Evolutionary conservation across 2,113 vertebrate genomes (phyloP), one percentile per base, ranked within the genome.

Genomic region (Podilymbus podiceps): DNA sequence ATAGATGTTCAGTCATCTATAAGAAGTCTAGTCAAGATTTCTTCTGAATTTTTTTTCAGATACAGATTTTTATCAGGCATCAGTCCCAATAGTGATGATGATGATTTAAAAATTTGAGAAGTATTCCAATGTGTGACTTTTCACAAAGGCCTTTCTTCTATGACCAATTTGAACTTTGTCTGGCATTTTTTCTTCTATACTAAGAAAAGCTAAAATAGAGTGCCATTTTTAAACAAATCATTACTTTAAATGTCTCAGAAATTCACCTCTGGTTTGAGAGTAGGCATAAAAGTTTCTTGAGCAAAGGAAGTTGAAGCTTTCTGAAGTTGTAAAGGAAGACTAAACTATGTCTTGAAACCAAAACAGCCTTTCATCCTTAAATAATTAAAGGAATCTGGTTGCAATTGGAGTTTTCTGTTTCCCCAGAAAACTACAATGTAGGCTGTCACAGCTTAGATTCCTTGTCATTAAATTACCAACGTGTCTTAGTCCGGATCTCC

Each of bases 351-450:
- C 62, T 91, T 92, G 69, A 88, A 91, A 85, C 11, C 28, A 53
- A 75, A 95, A 49, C 12, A 62, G 8, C 73, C 77, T 89, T 94
- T 94, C 49, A 87, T 92, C 55, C 33, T 69, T 90, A 78, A 94
- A 49, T 93, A 90, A 75, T 80, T 89, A 82, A 85, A 81, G 46
- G 73, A 87, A 64, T 85, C 66, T 95, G 58, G 58, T 66, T 95
- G 80, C 38, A 89, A 35, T 10, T 79, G 62, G 17, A 66, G 46
- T 85, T 89, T 82, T 90, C 56, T 93, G 18, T 92, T 94, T 90
- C 35, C 24, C 35, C 49, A 33, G 31, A 62, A 93, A 85, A 60
- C 40, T 46, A 22, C 22, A 73, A 3, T 46, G 24, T 84, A 38
- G 40, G 27, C 49, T 73, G 49, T 81, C 58, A 81, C 56, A 85